phyloP scores from a whole-genome alignment of 2,113 vertebrate species.

The Mohoua ochrocephala region DNA sequence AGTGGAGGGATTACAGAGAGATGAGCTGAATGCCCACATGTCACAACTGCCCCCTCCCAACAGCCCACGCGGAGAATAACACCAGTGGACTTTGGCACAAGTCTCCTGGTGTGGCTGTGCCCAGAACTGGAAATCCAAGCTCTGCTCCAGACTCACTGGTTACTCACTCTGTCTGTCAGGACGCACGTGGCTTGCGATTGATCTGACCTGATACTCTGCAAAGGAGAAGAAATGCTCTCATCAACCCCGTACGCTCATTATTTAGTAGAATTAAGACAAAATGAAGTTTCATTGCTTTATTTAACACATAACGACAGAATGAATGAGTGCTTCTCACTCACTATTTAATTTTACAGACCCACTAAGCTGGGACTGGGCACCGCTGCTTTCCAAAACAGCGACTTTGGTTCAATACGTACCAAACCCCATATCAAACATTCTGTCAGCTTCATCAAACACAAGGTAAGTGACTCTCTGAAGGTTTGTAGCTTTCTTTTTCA shows the following conservation, averaged over 20 bases:
- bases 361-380: not conserved
- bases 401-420: conserved; percentile 74
- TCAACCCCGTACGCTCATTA: accelerated
- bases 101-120: not conserved
- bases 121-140: not conserved
- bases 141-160: not conserved
- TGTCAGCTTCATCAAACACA: conserved; percentile 98
- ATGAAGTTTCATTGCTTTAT: not conserved
- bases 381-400: not conserved
- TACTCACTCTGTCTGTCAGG: conserved; percentile 96
- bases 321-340: not conserved
- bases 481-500: conserved; percentile 98
- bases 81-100: not conserved
- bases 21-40: not conserved
- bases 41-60: not conserved
- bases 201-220: conserved; percentile 96
- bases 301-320: not conserved
- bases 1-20: not conserved
- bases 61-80: not conserved
- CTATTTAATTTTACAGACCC: not conserved
- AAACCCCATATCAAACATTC: conserved; percentile 99
- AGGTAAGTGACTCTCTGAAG: conserved; percentile 95
- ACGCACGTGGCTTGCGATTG: conserved; percentile 92
- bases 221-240: not conserved
- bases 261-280: not conserved